phyloP scores from a whole-genome alignment of 2,113 vertebrate species.

The Psittacula cyanocephala region DNA sequence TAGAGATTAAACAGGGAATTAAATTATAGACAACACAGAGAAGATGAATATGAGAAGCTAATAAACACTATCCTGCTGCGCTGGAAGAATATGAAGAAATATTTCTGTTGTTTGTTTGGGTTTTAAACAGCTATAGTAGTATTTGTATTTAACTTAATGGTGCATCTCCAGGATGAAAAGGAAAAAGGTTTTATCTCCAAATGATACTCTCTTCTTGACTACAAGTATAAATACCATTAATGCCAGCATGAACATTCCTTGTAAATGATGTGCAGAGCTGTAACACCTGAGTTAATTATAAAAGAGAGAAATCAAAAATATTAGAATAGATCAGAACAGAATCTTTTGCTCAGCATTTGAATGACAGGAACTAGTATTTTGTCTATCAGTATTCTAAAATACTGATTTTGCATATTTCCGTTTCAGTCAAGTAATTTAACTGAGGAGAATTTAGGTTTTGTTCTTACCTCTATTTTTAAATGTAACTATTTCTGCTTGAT shows the following conservation, averaged over 20 bases:
- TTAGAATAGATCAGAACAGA: background rate
- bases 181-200: background rate
- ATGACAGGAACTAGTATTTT: background rate
- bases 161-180: background rate
- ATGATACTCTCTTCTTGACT: background rate
- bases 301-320: background rate
- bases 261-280: background rate
- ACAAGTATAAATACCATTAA: background rate
- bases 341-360: background rate
- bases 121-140: background rate
- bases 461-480: background rate
- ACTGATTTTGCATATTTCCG: background rate
- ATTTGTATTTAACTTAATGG: background rate
- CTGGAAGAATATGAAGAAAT: background rate
- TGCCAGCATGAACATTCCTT: background rate
- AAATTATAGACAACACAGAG: background rate
- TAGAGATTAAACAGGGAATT: background rate
- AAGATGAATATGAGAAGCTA: background rate
- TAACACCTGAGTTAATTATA: background rate
- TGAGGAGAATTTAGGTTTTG: background rate
- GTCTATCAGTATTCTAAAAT: background rate
- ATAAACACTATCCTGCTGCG: background rate
- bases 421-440: background rate
- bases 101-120: background rate
- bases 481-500: background rate